Conservation (phyloP, 2,888 invertebrate species). For the Dendrolimus houi region DNA sequence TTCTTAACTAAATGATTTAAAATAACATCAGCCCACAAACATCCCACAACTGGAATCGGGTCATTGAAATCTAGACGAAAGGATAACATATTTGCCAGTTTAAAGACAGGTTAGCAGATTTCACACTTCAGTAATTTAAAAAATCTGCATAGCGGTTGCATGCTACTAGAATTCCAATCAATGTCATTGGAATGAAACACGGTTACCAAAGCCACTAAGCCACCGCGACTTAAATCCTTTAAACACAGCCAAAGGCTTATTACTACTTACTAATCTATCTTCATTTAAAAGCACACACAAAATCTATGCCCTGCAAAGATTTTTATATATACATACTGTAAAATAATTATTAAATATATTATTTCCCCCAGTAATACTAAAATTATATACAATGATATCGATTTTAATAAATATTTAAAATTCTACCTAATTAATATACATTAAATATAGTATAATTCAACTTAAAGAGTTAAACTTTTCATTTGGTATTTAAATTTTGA, state of each 20-base stretch:
- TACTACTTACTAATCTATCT: neutral
- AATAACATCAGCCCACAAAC: too few species aligned
- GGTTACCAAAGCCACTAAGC: too few species aligned
- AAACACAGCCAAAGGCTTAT: neutral
- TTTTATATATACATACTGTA: neutral
- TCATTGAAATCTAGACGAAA: too few species aligned
- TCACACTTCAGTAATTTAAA: too few species aligned
- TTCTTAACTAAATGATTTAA: too few species aligned
- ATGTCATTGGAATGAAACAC: too few species aligned
- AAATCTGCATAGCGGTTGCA: too few species aligned
- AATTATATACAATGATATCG: neutral
- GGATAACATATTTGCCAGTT: too few species aligned
- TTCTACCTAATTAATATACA: neutral
- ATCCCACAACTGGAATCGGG: too few species aligned
- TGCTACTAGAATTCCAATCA: too few species aligned
- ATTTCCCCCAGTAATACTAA: neutral
- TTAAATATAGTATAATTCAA: neutral
- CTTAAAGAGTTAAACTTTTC: neutral
- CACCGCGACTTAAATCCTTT: constrained; percentile 26
- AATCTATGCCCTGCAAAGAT: neutral
- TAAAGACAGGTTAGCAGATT: too few species aligned
- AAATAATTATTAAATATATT: neutral
- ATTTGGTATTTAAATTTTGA: neutral
- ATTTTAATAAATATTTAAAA: neutral
- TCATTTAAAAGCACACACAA: neutral